Conservation (phyloP, 2,113 vertebrate species). For the Toxostoma redivivum region DNA sequence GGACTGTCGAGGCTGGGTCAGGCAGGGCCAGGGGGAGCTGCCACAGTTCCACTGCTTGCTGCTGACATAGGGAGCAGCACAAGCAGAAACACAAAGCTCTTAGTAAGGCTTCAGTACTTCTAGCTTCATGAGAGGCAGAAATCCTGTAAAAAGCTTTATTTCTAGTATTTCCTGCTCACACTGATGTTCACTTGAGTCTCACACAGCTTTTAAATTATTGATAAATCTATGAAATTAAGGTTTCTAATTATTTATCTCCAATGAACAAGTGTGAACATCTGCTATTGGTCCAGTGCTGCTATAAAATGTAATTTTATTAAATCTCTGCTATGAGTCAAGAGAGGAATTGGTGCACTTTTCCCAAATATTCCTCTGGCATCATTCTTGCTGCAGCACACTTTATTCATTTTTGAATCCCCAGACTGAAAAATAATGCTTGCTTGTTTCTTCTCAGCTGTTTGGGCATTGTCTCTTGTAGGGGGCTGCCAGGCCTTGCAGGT, state of each 20-base stretch:
- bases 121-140: background rate
- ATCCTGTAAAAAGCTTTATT: background rate
- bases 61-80: background rate
- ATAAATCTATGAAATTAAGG: background rate
- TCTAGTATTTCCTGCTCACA: background rate
- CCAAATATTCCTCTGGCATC: background rate
- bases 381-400: background rate
- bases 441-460: background rate
- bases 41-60: fast-evolving
- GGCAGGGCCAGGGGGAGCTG: background rate
- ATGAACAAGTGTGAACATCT: background rate
- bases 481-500: background rate
- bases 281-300: background rate
- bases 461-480: background rate
- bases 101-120: background rate
- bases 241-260: background rate
- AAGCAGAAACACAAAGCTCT: background rate
- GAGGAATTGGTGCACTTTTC: fast-evolving
- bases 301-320: background rate
- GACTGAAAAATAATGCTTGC: background rate
- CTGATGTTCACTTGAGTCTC: background rate
- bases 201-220: background rate
- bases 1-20: background rate
- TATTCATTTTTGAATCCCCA: background rate
- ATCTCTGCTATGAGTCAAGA: background rate